phyloP scores from a whole-genome alignment of 1,140 invertebrate genomes.

The Caenorhabditis tropicalis region DNA sequence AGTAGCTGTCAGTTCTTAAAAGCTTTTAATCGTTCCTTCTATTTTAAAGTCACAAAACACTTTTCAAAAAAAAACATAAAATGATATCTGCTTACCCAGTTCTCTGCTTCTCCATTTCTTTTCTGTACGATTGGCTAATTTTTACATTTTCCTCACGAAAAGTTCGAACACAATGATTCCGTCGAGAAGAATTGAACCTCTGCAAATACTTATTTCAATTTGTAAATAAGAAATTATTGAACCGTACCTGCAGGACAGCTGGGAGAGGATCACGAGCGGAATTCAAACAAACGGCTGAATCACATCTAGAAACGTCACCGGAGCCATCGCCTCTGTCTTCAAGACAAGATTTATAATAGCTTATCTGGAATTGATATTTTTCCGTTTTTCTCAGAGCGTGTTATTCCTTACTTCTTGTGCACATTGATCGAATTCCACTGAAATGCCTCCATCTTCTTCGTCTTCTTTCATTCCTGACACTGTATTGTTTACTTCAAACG shows the following conservation, averaged over 20 bases:
- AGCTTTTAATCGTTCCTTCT: neutral
- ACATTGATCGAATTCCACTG: constrained; percentile 26
- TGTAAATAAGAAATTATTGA: too few relatives aligned
- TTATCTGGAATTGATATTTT: constrained; percentile 2
- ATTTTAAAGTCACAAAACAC: neutral
- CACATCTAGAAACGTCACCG: neutral
- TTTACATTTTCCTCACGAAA: neutral
- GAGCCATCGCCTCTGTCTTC: neutral
- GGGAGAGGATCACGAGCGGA: neutral
- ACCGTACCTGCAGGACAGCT: neutral
- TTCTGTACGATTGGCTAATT: neutral
- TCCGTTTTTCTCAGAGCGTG: neutral
- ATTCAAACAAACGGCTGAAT: constrained; percentile 3
- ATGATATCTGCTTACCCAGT: neutral
- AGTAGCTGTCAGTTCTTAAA: constrained; percentile 10
- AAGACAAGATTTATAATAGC: neutral
- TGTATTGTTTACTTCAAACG: neutral
- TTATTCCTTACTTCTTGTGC: neutral
- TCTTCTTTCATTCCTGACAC: constrained; percentile 3
- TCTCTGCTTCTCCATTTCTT: constrained; percentile 10
- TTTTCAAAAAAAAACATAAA: too few relatives aligned
- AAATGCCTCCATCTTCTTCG: constrained; percentile 10
- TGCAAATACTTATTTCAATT: neutral
- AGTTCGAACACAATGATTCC: neutral
- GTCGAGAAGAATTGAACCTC: neutral